These are phyloP conservation scores for Ethmia dodecea DNA, from an alignment of 2,888 invertebrate genomes.

Conservation along the genomic window DNA sequence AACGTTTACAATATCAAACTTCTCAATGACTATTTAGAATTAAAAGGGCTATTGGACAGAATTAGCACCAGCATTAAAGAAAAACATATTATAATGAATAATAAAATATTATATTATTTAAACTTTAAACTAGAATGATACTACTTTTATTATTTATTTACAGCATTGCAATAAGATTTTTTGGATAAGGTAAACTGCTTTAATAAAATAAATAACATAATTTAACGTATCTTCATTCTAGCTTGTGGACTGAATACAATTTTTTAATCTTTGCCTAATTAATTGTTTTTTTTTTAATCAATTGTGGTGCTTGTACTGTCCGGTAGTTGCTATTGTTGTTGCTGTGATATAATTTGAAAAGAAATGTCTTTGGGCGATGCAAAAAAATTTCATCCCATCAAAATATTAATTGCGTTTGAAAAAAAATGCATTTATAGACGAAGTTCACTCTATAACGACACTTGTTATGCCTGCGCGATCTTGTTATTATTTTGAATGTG, in stretches of 20 bases:
- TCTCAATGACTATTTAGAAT: neutral
- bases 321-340: neutral
- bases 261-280: neutral
- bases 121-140: neutral
- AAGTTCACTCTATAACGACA: neutral
- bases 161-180: neutral
- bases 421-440: neutral
- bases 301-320: neutral
- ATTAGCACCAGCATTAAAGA: neutral
- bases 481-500: neutral
- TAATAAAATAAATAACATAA: neutral
- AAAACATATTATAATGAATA: neutral
- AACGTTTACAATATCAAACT: neutral
- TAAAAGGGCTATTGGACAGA: neutral
- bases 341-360: neutral
- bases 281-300: neutral
- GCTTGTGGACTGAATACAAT: neutral
- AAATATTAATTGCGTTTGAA: neutral
- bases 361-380: neutral
- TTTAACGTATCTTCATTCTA: neutral
- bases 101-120: neutral
- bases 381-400: neutral
- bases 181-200: neutral
- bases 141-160: neutral
- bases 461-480: neutral